These are phyloP conservation scores for Periophthalmus modestus DNA, from an alignment of 2,113 vertebrate species.

Conservation along the genomic window DNA sequence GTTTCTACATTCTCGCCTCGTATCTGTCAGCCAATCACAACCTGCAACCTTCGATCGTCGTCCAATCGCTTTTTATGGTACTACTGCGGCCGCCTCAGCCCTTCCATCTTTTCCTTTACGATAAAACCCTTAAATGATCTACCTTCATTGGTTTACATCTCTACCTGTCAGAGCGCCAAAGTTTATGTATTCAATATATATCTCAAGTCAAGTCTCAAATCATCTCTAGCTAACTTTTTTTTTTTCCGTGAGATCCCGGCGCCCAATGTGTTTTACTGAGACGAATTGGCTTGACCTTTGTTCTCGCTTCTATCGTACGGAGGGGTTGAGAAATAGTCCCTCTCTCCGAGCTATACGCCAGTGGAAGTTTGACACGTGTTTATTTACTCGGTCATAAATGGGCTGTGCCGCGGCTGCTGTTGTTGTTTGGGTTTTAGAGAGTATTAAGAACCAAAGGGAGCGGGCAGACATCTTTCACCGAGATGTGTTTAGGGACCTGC, in stretches of 20 bases:
- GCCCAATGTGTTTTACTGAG: conserved; percentile 29
- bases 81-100: no score
- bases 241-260: conserved; percentile 57
- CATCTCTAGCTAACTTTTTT: conserved; percentile 29
- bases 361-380: conserved; percentile 43
- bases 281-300: conserved; percentile 60
- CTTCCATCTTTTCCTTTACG: no score
- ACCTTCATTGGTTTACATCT: no score
- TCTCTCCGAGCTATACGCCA: conserved; percentile 29
- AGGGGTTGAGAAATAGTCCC: conserved; percentile 36
- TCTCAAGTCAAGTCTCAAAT: not conserved
- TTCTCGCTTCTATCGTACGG: conserved; percentile 38
- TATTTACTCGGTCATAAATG: conserved; percentile 60
- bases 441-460: conserved; percentile 15
- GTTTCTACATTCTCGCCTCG: no score
- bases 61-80: no score
- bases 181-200: not conserved
- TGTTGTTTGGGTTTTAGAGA: conserved; percentile 30
- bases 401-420: conserved; percentile 11
- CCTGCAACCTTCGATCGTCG: no score
- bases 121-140: no score
- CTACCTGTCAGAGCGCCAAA: not conserved
- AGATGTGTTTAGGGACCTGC: conserved; percentile 15
- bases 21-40: no score
- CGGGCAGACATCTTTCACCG: conserved; percentile 32